Base-by-base conservation (phyloP, 1,140 invertebrate genomes). In the Wasmannia auropunctata region DNA sequence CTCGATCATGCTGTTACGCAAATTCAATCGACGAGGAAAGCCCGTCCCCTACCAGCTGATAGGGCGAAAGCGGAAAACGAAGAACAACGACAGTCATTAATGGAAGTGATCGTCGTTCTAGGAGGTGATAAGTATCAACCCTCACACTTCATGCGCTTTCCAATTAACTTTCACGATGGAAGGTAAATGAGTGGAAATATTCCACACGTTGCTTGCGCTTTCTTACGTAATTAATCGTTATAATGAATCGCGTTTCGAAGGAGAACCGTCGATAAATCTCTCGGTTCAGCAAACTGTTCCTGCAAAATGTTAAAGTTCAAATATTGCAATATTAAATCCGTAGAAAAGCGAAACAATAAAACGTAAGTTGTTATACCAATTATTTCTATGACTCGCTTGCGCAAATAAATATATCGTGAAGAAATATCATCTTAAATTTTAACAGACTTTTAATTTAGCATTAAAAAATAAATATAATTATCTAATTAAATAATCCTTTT, bases 101-200 rank as follows among this genome's bases (percentile, higher is more conserved):
- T 58, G 51, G 40, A 83, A 46, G 31, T 31, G 1, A 28, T 60
- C 40, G 22, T 65, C 31, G 11, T 58, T 3, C 10, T 46, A 43
- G 67, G 6, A 43, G 7, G 22, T 72, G n/a, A 74, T 74, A 83
- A 74, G 79, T 83, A 83, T 74, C 67, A 58, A 74, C 40, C n/a
- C 25, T 81, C 11, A 19, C 67, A 22, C 4, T 11, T 37, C 10
- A 43, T 65, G 43, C 3, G 11, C 7, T 8, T 34, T 74, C 37
- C 54, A 83, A 83, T 83, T 72, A 83, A 83, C 51, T 81, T 81
- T 25, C 51, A 81, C 65, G 67, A 81, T 81, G 8, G 8, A 72
- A 74, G 4, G 34, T 60, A 74, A 80, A 80, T 67, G 43, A 58
- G 16, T 60, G 43, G 63, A 72, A 80, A 69, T 56, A 80, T 54